Conservation (phyloP, 2,113 vertebrate species). For the Gnathonemus longibarbis region DNA sequence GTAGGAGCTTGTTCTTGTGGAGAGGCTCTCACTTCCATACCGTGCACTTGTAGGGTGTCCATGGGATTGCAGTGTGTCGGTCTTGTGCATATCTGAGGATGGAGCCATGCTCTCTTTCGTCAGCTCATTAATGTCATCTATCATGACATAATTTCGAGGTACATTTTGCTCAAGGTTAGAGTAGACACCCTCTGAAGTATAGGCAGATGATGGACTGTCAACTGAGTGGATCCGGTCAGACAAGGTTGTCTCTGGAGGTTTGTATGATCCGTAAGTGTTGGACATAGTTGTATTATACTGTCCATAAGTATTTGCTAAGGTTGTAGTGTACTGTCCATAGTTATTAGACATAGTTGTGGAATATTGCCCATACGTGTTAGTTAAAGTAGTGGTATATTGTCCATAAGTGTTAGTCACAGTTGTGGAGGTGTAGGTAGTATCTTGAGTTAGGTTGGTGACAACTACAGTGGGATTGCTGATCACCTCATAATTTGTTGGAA, state of each 20-base stretch:
- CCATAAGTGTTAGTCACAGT: slow-evolving; percentile 64
- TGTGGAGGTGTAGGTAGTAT: slow-evolving; percentile 62
- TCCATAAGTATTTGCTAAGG: slow-evolving; percentile 17
- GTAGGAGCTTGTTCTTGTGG: slow-evolving; percentile 70
- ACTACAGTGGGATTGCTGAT: slow-evolving; percentile 69
- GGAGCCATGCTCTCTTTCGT: slow-evolving; percentile 79
- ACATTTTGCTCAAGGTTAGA: slow-evolving; percentile 91
- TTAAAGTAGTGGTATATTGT: slow-evolving; percentile 55
- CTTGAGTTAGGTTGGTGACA: slow-evolving; percentile 71
- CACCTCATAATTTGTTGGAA: slow-evolving; percentile 92
- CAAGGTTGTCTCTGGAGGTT: slow-evolving; percentile 62
- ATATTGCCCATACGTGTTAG: slow-evolving; percentile 17
- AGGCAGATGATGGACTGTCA: slow-evolving; percentile 71
- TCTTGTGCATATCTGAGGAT: slow-evolving; percentile 58
- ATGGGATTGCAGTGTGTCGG: slow-evolving; percentile 44
- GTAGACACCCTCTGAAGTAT: slow-evolving; percentile 79
- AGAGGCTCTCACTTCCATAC: slow-evolving; percentile 64
- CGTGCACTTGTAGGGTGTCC: slow-evolving; percentile 58
- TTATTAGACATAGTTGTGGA: slow-evolving; percentile 34
- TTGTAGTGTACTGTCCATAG: slow-evolving; percentile 68
- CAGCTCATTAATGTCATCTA: slow-evolving; percentile 94
- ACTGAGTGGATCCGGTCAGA: slow-evolving; percentile 55
- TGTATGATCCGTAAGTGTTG: slow-evolving; percentile 60
- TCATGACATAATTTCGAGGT: slow-evolving; percentile 96
- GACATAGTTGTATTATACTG: slow-evolving; percentile 28